phyloP scores from a whole-genome alignment of 2,888 invertebrate species.

The Sesia apiformis region DNA sequence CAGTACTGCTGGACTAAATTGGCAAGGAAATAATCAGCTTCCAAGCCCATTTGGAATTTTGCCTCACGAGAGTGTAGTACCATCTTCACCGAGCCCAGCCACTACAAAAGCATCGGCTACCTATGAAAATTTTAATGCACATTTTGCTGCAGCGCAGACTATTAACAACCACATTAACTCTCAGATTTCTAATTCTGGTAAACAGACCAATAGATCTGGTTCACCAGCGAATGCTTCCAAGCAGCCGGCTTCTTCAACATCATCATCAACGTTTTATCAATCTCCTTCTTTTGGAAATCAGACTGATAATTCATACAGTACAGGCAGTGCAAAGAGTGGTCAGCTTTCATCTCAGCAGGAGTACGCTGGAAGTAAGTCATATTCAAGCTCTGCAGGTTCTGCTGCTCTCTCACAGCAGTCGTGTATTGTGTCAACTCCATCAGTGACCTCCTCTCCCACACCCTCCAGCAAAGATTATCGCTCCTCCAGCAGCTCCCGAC shows the following conservation, averaged over 20 bases:
- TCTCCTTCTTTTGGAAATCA: constrained; percentile 76
- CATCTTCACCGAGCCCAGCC: constrained; percentile 76
- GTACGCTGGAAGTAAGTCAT: constrained; percentile 75
- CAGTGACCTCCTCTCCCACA: constrained; percentile 63
- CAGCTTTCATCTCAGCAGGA: constrained; percentile 71
- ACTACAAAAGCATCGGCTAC: constrained; percentile 74
- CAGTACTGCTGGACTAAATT: constrained; percentile 71
- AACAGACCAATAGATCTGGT: constrained; percentile 74
- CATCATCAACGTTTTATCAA: constrained; percentile 78
- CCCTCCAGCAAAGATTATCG: constrained; percentile 78
- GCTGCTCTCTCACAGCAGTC: constrained; percentile 79
- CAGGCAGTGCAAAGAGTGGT: constrained; percentile 72
- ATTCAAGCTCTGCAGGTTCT: constrained; percentile 74
- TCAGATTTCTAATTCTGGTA: constrained; percentile 73
- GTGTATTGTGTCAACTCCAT: constrained; percentile 82
- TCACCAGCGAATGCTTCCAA: constrained; percentile 70
- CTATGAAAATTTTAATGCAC: constrained; percentile 82
- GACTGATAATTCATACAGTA: constrained; percentile 72
- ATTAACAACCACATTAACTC: constrained; percentile 78
- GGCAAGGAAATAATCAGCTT: constrained; percentile 83
- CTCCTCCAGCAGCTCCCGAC: constrained; percentile 66
- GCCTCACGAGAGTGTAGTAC: constrained; percentile 85
- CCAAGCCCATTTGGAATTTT: constrained; percentile 85
- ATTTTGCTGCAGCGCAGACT: constrained; percentile 79
- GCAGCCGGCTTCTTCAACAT: constrained; percentile 66